phyloP scores from a whole-genome alignment of 1,140 invertebrate genomes.

The Saccostrea cuccullata region DNA sequence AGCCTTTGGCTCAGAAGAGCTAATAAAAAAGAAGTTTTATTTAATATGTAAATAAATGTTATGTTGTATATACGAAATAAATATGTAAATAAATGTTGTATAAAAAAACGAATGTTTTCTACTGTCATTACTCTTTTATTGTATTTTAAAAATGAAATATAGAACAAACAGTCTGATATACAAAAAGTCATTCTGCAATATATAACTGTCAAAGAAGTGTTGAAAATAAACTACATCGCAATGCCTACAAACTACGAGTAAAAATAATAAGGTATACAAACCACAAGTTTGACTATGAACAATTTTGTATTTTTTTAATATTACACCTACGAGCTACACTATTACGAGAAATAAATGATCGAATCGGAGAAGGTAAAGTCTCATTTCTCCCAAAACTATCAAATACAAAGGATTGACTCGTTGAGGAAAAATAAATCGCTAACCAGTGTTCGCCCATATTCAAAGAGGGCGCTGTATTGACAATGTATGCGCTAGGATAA shows the following conservation, averaged over 20 bases:
- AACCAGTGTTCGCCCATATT: neutral
- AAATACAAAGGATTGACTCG: neutral
- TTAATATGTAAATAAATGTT: too few relatives aligned
- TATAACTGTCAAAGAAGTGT: neutral
- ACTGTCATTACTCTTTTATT: neutral
- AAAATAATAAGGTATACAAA: neutral
- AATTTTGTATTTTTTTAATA: neutral
- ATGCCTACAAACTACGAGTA: neutral
- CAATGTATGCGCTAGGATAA: conserved; percentile 30
- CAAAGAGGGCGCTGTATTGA: conserved; percentile 4
- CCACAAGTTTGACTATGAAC: neutral
- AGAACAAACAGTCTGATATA: neutral
- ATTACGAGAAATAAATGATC: neutral
- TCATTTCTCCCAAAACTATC: neutral
- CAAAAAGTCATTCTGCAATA: neutral
- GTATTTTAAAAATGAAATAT: neutral
- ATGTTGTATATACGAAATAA: too few relatives aligned
- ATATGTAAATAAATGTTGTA: too few relatives aligned
- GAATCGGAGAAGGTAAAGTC: neutral
- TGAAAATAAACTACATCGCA: neutral
- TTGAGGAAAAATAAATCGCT: neutral
- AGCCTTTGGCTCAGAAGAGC: too few relatives aligned
- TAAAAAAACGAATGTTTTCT: too few relatives aligned
- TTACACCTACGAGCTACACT: neutral
- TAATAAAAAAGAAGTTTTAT: too few relatives aligned